Evolutionary conservation across 1,140 invertebrate species (phyloP).

Genomic region (Aphis gossypii): DNA sequence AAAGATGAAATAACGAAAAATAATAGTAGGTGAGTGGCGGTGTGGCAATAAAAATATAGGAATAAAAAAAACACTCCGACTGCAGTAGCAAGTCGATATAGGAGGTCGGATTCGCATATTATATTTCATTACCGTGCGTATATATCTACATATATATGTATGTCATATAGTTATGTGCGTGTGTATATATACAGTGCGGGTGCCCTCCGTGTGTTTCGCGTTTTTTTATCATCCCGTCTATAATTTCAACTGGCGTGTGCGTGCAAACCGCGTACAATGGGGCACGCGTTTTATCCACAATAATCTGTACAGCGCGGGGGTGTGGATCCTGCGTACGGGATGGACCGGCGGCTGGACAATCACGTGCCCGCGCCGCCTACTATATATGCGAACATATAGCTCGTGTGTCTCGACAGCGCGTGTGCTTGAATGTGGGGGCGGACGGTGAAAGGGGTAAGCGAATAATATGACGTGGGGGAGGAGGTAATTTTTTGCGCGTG

Average conservation of each 20-base stretch:
- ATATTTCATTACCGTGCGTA: background rate
- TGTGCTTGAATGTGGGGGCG: background rate
- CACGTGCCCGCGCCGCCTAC: constrained; percentile 30
- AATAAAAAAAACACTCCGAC: background rate
- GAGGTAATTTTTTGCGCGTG: constrained; percentile 30
- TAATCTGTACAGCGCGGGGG: background rate
- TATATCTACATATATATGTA: too few relatives aligned
- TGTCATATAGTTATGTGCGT: too few relatives aligned
- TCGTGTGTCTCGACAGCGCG: background rate
- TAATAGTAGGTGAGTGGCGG: too few relatives aligned
- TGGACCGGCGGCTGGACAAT: constrained; percentile 30
- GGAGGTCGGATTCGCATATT: background rate
- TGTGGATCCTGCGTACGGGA: constrained; percentile 29
- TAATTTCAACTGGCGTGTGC: constrained; percentile 18
- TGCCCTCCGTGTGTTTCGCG: background rate
- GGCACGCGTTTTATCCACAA: background rate
- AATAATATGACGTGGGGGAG: background rate
- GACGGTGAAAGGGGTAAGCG: constrained; percentile 31
- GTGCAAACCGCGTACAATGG: constrained; percentile 15
- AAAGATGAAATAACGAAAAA: constrained; percentile 2
- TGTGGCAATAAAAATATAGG: background rate
- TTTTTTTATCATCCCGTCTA: background rate
- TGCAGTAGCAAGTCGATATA: background rate
- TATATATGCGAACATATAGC: background rate
- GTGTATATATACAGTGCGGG: background rate